phyloP scores from a whole-genome alignment of 2,113 vertebrate species.

The Arvicanthis niloticus region DNA sequence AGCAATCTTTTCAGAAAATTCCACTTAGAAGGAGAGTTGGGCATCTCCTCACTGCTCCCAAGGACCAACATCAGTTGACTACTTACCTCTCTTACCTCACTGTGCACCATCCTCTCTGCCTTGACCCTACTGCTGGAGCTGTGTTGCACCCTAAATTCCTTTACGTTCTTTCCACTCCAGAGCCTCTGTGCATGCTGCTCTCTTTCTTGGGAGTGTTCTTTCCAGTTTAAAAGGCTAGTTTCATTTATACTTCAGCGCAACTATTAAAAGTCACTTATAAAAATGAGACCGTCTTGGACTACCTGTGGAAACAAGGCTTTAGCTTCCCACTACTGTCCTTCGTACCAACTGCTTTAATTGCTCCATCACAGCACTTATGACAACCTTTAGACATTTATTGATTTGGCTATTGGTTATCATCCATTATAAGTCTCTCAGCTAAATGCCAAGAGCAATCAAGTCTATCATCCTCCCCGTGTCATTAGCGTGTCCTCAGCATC shows the following conservation, averaged over 20 bases:
- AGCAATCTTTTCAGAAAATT: not conserved
- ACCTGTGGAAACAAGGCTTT: not conserved
- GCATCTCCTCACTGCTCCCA: not conserved
- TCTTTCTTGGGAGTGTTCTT: not conserved
- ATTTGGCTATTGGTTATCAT: not conserved
- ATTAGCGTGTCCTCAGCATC: not conserved
- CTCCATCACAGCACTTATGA: not conserved
- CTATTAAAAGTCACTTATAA: not conserved
- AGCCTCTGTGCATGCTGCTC: not conserved
- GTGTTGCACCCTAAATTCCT: not conserved
- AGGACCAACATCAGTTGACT: not conserved
- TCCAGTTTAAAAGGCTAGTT: not conserved
- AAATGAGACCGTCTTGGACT: not conserved
- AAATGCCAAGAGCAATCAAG: not conserved
- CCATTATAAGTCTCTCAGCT: not conserved
- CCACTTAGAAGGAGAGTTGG: not conserved
- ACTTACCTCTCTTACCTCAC: not conserved
- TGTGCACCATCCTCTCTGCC: not conserved
- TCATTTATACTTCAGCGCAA: not conserved
- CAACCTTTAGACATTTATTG: not conserved
- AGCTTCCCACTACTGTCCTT: not conserved
- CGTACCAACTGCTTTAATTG: not conserved
- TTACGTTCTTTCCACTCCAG: not conserved
- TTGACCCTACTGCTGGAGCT: not conserved
- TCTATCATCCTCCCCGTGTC: not conserved